These are phyloP conservation scores for Neria commutata DNA, from an alignment of 2,888 invertebrate species.

Conservation along the genomic window DNA sequence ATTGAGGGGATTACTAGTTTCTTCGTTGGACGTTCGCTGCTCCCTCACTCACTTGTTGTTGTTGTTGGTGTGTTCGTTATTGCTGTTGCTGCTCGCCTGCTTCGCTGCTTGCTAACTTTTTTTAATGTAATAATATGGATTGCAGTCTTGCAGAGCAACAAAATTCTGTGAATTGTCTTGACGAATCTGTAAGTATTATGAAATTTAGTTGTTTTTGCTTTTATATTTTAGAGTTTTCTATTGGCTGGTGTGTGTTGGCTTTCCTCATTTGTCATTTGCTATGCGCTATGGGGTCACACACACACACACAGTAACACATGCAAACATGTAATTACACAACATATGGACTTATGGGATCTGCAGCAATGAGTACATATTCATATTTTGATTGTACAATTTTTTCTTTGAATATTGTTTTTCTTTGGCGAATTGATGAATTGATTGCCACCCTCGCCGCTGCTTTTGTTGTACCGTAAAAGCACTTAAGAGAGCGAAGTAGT, in stretches of 20 bases:
- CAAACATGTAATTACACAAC: too few relatives aligned
- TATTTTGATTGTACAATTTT: too few relatives aligned
- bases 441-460: too few relatives aligned
- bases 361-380: too few relatives aligned
- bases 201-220: not conserved
- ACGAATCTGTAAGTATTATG: conserved; percentile 1
- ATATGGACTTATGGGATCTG: too few relatives aligned
- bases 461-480: too few relatives aligned
- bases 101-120: not conserved
- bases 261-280: not conserved
- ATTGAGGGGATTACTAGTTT: not conserved
- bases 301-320: too few relatives aligned
- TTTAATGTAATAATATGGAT: not conserved
- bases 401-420: too few relatives aligned
- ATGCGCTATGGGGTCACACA: too few relatives aligned
- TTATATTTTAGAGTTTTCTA: not conserved
- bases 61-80: not conserved
- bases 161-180: conserved; percentile 2
- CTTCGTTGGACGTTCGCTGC: not conserved
- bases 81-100: not conserved
- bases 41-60: too few relatives aligned
- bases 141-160: conserved; percentile 2
- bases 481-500: too few relatives aligned
- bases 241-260: not conserved
- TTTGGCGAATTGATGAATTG: too few relatives aligned